A percentile compares a stretch with the other conserved stretches of the same genome.
Evolutionary conservation across 2,888 invertebrate species (phyloP).

Genomic region (Agrotis clavis): DNA sequence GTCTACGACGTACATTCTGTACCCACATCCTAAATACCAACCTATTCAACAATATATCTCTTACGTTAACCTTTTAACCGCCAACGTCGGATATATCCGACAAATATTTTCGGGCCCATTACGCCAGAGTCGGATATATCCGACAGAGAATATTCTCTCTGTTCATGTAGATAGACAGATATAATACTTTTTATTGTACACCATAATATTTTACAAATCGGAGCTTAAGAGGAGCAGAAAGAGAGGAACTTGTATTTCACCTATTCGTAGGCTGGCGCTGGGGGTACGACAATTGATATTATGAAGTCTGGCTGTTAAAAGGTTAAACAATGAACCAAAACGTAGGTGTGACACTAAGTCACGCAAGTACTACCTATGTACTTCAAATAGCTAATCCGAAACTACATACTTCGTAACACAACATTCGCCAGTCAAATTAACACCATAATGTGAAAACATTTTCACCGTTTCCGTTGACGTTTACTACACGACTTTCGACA

Average conservation of each 20-base stretch:
- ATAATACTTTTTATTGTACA: too few relatives aligned
- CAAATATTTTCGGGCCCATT: too few relatives aligned
- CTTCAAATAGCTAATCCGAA: slow-evolving; percentile 30
- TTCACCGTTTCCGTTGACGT: slow-evolving; percentile 33
- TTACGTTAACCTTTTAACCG: slow-evolving; percentile 3
- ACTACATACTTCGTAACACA: slow-evolving; percentile 30
- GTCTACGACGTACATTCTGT: slow-evolving; percentile 31
- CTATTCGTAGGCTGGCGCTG: too few relatives aligned
- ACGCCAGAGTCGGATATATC: too few relatives aligned
- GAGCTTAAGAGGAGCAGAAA: too few relatives aligned
- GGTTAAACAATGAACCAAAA: slow-evolving; percentile 11
- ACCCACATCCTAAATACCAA: slow-evolving; percentile 12
- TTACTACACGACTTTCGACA: slow-evolving; percentile 32
- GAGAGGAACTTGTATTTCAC: too few relatives aligned
- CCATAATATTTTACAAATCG: too few relatives aligned
- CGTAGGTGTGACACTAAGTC: slow-evolving; percentile 46
- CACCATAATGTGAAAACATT: slow-evolving; percentile 57
- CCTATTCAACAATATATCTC: slow-evolving; percentile 13
- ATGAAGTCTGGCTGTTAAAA: not conserved
- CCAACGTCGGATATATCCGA: too few relatives aligned
- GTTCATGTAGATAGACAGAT: too few relatives aligned
- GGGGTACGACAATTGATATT: too few relatives aligned
- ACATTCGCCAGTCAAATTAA: slow-evolving; percentile 41
- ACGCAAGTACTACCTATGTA: slow-evolving; percentile 32
- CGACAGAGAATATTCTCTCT: too few relatives aligned